Evolutionary conservation across 2,113 vertebrate genomes (phyloP).

Genomic region (Phodopus roborovskii): DNA sequence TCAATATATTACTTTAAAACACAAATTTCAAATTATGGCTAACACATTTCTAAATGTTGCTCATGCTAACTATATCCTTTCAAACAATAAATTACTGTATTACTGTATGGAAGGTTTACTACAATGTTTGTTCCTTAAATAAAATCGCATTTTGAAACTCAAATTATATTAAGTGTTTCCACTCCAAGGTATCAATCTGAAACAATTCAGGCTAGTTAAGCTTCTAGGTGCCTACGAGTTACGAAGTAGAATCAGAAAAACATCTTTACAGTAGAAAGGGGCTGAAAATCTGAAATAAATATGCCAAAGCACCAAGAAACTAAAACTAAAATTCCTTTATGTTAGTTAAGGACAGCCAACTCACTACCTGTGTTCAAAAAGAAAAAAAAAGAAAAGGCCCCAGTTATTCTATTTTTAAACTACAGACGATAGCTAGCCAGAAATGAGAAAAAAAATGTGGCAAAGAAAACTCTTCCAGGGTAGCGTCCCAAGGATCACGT

Average conservation of each 20-base stretch:
- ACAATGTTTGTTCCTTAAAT: constrained; percentile 12
- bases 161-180: not conserved
- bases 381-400: not conserved
- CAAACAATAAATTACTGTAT: constrained; percentile 14
- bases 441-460: constrained; percentile 58
- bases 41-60: constrained; percentile 32
- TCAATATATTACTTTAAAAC: constrained; percentile 37
- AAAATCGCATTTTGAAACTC: constrained; percentile 39
- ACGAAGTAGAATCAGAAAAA: constrained; percentile 31
- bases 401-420: constrained; percentile 21
- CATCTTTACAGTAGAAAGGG: not conserved
- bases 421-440: constrained; percentile 1
- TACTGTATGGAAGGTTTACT: not conserved
- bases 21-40: constrained; percentile 27
- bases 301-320: not conserved
- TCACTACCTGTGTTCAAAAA: not conserved
- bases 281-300: not conserved
- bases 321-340: not conserved
- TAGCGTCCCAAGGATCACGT: constrained; percentile 65
- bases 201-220: not conserved
- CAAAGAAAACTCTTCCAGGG: constrained; percentile 73
- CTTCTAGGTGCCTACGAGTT: not conserved
- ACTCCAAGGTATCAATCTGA: not conserved
- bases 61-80: constrained; percentile 34
- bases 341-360: not conserved